Evolutionary conservation across 2,888 invertebrate genomes (phyloP).

Genomic region (Tetheella fluctuosa): DNA sequence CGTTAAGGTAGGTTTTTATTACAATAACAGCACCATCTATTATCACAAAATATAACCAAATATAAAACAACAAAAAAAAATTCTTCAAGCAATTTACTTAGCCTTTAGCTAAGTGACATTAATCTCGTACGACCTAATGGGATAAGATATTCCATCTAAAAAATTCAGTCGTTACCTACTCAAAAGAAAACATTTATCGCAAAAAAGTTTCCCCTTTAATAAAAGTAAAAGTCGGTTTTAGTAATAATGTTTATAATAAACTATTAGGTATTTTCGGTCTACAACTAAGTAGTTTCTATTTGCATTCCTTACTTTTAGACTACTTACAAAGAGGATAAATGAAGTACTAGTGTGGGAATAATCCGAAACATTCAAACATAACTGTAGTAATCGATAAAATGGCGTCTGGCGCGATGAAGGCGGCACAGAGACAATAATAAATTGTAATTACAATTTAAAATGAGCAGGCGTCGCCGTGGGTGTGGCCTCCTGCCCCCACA

Average conservation of each 20-base stretch:
- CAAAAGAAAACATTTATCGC: no score
- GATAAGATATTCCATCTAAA: no score
- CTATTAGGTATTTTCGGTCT: not conserved
- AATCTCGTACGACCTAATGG: no score
- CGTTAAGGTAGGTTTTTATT: not conserved
- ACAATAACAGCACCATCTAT: not conserved
- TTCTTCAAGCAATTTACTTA: no score
- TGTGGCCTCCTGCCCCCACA: conserved; percentile 73
- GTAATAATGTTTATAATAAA: not conserved
- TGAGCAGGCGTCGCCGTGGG: conserved; percentile 82
- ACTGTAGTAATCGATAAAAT: conserved; percentile 75
- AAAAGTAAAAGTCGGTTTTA: not conserved
- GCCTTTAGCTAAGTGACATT: no score
- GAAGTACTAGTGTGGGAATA: not conserved
- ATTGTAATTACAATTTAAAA: conserved; percentile 85
- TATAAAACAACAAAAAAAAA: no score
- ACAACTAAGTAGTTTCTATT: not conserved
- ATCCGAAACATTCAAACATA: conserved; percentile 44
- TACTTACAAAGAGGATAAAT: not conserved
- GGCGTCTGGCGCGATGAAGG: conserved; percentile 77
- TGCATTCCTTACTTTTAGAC: not conserved
- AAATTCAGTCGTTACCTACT: no score
- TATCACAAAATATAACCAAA: not conserved
- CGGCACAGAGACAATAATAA: conserved; percentile 84
- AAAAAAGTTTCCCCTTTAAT: no score